These are phyloP conservation scores for Eueides isabella DNA, from an alignment of 1,140 invertebrate genomes.

Conservation along the genomic window DNA sequence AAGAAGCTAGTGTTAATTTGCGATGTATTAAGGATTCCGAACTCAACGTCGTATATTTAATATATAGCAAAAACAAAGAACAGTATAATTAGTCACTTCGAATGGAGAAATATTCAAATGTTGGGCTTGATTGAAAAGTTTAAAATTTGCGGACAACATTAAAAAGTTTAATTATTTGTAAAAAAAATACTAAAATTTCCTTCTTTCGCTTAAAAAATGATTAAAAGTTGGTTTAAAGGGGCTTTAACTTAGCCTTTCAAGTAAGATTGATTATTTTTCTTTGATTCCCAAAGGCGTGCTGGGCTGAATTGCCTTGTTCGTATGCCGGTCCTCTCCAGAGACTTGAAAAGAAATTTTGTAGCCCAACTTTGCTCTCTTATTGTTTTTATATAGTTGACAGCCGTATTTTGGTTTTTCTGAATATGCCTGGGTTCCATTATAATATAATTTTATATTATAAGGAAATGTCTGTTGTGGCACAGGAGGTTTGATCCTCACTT, in stretches of 20 bases:
- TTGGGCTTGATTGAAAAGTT: too few species aligned
- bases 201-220: constrained; percentile 12
- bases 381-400: constrained; percentile 14
- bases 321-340: constrained; percentile 15
- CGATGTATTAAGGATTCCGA: too few species aligned
- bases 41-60: too few species aligned
- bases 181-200: too few species aligned
- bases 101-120: too few species aligned
- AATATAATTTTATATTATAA: not conserved
- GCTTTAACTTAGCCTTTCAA: not conserved
- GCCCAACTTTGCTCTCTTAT: constrained; percentile 19
- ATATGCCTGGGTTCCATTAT: not conserved
- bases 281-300: constrained; percentile 28
- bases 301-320: constrained; percentile 19
- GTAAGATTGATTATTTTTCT: constrained; percentile 31
- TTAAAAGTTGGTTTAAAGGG: constrained; percentile 10
- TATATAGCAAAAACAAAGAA: too few species aligned
- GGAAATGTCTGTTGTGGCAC: too few species aligned
- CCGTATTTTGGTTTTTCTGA: not conserved
- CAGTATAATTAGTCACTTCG: too few species aligned
- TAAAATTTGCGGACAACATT: too few species aligned
- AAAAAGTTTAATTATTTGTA: too few species aligned
- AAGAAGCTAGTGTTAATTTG: too few species aligned
- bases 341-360: constrained; percentile 18
- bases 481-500: too few species aligned